Percentiles rank a stretch among this genome's conserved stretches.
These are phyloP conservation scores for Terrapene triunguis DNA, from an alignment of 2,113 vertebrate species.

Conservation along the genomic window DNA sequence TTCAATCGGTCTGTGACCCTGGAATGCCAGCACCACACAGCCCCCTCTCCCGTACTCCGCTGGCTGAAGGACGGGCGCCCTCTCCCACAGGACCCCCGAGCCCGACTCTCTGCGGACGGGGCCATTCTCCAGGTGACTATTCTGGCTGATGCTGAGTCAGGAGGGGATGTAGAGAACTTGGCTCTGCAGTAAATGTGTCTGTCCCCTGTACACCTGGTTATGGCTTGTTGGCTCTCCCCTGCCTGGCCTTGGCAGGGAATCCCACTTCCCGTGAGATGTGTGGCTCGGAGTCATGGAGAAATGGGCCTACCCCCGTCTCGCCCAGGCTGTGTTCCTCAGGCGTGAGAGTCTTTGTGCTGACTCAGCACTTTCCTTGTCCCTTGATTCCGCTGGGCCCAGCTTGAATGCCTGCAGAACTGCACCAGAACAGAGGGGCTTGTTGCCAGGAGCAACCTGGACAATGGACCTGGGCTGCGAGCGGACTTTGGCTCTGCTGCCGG, in stretches of 20 bases:
- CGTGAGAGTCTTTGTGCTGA: not conserved
- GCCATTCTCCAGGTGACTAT: slow-evolving; percentile 81
- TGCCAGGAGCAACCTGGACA: not conserved
- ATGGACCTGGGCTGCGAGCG: accelerated
- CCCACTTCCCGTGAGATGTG: not conserved
- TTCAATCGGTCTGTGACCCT: slow-evolving; percentile 44
- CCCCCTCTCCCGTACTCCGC: not conserved
- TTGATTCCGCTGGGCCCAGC: not conserved
- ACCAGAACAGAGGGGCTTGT: not conserved
- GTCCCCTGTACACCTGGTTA: not conserved
- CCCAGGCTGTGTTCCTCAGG: not conserved
- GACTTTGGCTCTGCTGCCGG: not conserved
- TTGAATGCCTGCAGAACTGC: not conserved
- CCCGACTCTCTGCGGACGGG: slow-evolving; percentile 79
- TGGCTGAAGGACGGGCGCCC: slow-evolving; percentile 77
- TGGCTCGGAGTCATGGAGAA: not conserved
- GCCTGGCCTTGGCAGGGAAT: slow-evolving; percentile 74
- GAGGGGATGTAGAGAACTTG: not conserved
- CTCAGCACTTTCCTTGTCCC: accelerated
- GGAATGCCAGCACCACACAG: slow-evolving; percentile 41
- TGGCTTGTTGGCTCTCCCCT: slow-evolving; percentile 22
- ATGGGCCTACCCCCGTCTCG: not conserved
- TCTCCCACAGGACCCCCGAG: slow-evolving; percentile 47
- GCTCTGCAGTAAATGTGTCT: not conserved
- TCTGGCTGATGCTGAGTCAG: not conserved